These are phyloP conservation scores for Paradisaea rubra DNA, from an alignment of 2,113 vertebrate species.

Conservation along the genomic window DNA sequence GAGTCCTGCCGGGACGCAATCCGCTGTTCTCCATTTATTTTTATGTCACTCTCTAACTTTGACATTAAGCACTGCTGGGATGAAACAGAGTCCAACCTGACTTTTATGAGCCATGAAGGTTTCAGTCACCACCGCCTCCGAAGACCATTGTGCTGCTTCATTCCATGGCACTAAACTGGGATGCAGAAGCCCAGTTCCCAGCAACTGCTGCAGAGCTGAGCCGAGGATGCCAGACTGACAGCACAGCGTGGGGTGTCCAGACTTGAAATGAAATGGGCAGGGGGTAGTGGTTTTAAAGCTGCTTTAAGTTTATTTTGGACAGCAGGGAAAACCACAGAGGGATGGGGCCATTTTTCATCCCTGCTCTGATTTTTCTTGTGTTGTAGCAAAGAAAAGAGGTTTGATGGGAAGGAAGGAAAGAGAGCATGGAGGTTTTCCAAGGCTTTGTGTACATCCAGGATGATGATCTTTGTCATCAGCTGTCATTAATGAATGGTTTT, in stretches of 20 bases:
- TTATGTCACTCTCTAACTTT: not conserved
- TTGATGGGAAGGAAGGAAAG: not conserved
- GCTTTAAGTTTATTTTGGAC: not conserved
- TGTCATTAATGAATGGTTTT: not conserved
- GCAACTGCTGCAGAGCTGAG: not conserved
- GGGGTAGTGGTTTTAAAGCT: not conserved
- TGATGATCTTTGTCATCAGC: not conserved
- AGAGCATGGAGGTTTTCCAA: not conserved
- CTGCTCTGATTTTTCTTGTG: not conserved
- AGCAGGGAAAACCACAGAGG: not conserved
- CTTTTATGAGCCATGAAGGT: constrained; percentile 23
- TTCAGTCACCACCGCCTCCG: not conserved
- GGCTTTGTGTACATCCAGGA: not conserved
- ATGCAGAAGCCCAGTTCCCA: not conserved
- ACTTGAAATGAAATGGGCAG: not conserved
- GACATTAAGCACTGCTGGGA: not conserved
- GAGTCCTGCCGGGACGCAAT: not conserved
- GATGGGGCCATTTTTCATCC: not conserved
- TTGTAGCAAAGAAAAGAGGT: not conserved
- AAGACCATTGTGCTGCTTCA: not conserved
- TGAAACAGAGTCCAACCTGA: not conserved
- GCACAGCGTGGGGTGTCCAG: not conserved
- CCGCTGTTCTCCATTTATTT: constrained; percentile 14
- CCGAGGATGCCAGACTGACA: not conserved
- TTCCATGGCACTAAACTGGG: not conserved